These are phyloP conservation scores for Himalopsyche kuldschensis DNA, from an alignment of 2,888 invertebrate genomes.

Conservation along the genomic window DNA sequence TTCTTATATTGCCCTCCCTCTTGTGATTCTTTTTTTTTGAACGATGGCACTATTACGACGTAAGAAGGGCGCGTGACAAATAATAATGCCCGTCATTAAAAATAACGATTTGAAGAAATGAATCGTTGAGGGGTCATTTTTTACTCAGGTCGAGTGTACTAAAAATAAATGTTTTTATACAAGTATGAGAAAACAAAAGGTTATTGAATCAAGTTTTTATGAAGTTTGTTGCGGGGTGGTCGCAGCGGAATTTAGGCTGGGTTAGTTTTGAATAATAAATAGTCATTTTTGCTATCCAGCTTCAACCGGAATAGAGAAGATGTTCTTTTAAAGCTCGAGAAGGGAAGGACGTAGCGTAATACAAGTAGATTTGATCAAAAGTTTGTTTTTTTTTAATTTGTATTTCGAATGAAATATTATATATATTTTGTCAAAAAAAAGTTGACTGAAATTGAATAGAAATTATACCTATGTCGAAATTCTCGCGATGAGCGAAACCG, in stretches of 20 bases:
- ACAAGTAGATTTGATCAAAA: no score
- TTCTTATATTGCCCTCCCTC: neutral
- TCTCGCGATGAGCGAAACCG: no score
- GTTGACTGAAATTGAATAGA: no score
- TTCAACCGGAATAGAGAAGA: no score
- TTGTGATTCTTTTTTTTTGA: constrained; percentile 13
- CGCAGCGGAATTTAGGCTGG: neutral
- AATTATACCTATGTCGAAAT: no score
- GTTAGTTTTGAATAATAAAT: no score
- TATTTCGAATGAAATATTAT: no score
- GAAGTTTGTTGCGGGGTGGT: neutral
- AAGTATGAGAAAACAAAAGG: neutral
- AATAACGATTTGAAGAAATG: constrained; percentile 5
- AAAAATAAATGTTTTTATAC: neutral
- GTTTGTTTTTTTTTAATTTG: no score
- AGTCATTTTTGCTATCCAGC: no score
- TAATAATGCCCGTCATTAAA: constrained; percentile 17
- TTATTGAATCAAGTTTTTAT: neutral
- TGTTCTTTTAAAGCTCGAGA: no score
- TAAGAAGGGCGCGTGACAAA: constrained; percentile 34
- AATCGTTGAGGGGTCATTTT: neutral
- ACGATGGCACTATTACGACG: constrained; percentile 24
- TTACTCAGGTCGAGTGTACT: neutral
- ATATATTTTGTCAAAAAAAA: no score
- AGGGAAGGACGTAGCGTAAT: no score